A percentile compares a stretch with the other conserved stretches of the same genome.
Evolutionary conservation across 2,888 invertebrate genomes (phyloP).

Genomic region (Sylvicola cinctus): DNA sequence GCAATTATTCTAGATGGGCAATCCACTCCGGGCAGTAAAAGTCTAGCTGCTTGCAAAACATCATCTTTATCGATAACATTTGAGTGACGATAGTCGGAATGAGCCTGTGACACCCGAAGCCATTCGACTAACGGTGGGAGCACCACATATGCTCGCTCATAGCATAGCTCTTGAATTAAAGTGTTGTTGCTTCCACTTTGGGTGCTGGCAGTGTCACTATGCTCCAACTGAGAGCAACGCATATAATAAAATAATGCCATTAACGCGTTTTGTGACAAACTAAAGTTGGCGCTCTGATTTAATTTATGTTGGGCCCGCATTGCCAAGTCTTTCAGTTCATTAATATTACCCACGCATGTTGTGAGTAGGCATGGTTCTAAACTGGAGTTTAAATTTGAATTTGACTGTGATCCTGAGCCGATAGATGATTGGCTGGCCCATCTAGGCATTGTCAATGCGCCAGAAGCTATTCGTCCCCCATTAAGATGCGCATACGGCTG

Average conservation of each 20-base stretch:
- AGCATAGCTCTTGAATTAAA: slow-evolving; percentile 49
- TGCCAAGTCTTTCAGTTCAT: slow-evolving; percentile 56
- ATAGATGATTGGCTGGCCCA: slow-evolving; percentile 57
- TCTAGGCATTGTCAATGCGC: slow-evolving; percentile 62
- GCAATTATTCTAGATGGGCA: slow-evolving; percentile 55
- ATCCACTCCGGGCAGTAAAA: slow-evolving; percentile 73
- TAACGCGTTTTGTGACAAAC: slow-evolving; percentile 47
- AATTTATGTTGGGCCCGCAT: slow-evolving; percentile 33
- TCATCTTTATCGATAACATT: slow-evolving; percentile 66
- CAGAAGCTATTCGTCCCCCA: slow-evolving; percentile 71
- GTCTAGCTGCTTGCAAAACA: slow-evolving; percentile 67
- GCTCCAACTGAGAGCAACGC: slow-evolving; percentile 72
- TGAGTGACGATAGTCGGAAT: slow-evolving; percentile 60
- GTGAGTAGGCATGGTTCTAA: slow-evolving; percentile 56
- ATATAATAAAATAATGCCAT: slow-evolving; percentile 77
- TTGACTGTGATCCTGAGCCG: slow-evolving; percentile 26
- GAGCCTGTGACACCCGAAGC: slow-evolving; percentile 65
- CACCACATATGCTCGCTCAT: slow-evolving; percentile 71
- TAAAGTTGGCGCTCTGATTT: slow-evolving; percentile 19
- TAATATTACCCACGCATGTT: slow-evolving; percentile 70
- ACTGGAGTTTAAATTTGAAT: slow-evolving; percentile 22
- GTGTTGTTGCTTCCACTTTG: slow-evolving; percentile 19
- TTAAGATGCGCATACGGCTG: slow-evolving; percentile 83
- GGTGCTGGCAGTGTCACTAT: slow-evolving; percentile 29
- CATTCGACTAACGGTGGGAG: slow-evolving; percentile 81